Base-by-base conservation (phyloP, 2,888 invertebrate species). In the Cinara cedri region DNA sequence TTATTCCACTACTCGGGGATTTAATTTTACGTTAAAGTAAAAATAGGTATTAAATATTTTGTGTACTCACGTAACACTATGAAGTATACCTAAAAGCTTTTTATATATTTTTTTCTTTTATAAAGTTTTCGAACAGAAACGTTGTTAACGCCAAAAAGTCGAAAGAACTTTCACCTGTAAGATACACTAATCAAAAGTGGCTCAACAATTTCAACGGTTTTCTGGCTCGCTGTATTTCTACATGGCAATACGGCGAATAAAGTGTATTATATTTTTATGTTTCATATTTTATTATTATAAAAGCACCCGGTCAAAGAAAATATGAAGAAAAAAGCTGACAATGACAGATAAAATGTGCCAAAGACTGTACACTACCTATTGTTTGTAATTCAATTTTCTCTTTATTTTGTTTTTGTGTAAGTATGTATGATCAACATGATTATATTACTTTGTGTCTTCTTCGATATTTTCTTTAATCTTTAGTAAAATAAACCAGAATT, bases 321-420 rank as follows among this genome's bases (percentile, higher is more conserved):
- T 60, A 11, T 19, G 10, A 26, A 60, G 51, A 63, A 51, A 65
- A 74, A 63, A 51, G 42, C 42, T 74, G 63, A 74, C 63, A 74
- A 63, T 63, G 74, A 74, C 74, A 74, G 74, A 63, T 63, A 63
- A 74, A 74, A 74, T 63, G 74, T 63, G 74, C 74, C 72, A 72
- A 72, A 72, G 72, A 34, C 62, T 49, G 60, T 72, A 62, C 49
- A 62, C 21, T 62, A 62, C 46, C 60, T 3, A 21, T 46, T 46
- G 49, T 24, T 34, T 70, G 70, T 63, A 74, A 74, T 74, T 63
- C 13, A 51, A 74, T 74, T 74, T 74, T 44, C 16, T 16, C 4
- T 16, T 11, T 54, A 9, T 11, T 60, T 62, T 49, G 49, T 72
- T 63, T 16, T 55, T 71, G 8, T n/a, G n/a, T n/a, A n/a, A n/a